Evolutionary conservation across 2,888 invertebrate species (phyloP).

Genomic region (Acanthosepion pharaonis): DNA sequence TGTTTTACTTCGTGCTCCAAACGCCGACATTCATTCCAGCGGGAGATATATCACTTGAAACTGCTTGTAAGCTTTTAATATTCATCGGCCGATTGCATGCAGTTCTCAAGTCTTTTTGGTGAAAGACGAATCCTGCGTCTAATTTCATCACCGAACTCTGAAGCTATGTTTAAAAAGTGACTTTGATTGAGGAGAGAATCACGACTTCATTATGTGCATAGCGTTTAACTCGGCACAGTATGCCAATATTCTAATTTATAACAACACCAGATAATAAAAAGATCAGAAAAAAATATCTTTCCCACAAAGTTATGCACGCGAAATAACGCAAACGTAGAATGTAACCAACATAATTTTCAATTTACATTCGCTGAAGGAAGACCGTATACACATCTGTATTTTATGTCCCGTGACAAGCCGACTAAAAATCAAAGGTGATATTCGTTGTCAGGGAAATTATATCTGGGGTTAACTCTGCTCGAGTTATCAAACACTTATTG

Average conservation of each 20-base stretch:
- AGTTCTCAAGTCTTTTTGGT: not conserved
- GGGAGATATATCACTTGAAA: not conserved
- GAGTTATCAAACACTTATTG: not conserved
- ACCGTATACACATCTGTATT: not conserved
- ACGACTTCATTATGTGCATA: not conserved
- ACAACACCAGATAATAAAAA: not conserved
- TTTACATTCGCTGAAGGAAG: not conserved
- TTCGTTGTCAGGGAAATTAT: not conserved
- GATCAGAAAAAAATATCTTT: not conserved
- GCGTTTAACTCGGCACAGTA: not conserved
- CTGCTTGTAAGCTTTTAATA: constrained; percentile 15
- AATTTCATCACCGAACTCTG: not conserved
- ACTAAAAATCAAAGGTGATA: not conserved
- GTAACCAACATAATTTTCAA: not conserved
- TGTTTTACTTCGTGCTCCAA: not conserved
- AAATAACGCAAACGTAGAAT: not conserved
- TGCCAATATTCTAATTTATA: constrained; percentile 20
- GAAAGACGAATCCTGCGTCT: not conserved
- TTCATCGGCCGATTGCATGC: constrained; percentile 14
- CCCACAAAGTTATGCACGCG: not conserved
- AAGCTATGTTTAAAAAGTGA: constrained; percentile 33
- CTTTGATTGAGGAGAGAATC: not conserved
- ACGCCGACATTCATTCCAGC: not conserved
- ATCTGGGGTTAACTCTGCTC: not conserved
- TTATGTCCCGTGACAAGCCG: not conserved